Conservation (phyloP, 2,888 invertebrate species). For the Raillietiella orientalis region DNA sequence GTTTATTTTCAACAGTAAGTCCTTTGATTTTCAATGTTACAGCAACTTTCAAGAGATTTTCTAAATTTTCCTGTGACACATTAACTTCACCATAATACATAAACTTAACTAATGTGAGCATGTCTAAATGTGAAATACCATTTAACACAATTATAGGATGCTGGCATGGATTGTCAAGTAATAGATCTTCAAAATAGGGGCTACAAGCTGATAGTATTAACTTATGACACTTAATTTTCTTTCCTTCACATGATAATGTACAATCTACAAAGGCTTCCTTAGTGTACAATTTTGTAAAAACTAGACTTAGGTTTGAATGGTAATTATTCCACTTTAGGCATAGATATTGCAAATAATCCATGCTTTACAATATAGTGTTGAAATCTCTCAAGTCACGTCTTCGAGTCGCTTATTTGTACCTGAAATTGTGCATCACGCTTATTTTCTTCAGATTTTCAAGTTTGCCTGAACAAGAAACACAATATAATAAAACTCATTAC, state of each 20-base stretch:
- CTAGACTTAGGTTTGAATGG: conserved; percentile 29
- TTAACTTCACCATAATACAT: conserved; percentile 80
- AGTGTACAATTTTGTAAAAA: conserved; percentile 25
- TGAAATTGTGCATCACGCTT: no score
- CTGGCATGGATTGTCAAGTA: conserved; percentile 20
- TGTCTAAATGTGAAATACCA: conserved; percentile 43
- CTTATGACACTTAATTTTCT: conserved; percentile 26
- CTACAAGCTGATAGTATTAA: conserved; percentile 39
- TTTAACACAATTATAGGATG: conserved; percentile 28
- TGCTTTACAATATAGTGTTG: no score
- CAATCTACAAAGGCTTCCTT: conserved; percentile 31
- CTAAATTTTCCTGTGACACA: conserved; percentile 42
- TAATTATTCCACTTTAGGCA: conserved; percentile 49
- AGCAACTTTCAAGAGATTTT: conserved; percentile 23
- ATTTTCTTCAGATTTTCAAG: no score
- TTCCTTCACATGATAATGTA: conserved; percentile 24
- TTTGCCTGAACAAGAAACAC: no score
- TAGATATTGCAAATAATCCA: no score
- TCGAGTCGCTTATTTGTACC: no score
- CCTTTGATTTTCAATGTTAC: conserved; percentile 26
- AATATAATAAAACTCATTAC: no score
- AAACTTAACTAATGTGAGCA: conserved; percentile 58
- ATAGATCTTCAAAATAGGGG: conserved; percentile 33
- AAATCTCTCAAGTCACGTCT: no score
- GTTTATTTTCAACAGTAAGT: no score